These are phyloP conservation scores for Folsomia candida DNA, from an alignment of 2,888 invertebrate genomes.

Conservation along the genomic window DNA sequence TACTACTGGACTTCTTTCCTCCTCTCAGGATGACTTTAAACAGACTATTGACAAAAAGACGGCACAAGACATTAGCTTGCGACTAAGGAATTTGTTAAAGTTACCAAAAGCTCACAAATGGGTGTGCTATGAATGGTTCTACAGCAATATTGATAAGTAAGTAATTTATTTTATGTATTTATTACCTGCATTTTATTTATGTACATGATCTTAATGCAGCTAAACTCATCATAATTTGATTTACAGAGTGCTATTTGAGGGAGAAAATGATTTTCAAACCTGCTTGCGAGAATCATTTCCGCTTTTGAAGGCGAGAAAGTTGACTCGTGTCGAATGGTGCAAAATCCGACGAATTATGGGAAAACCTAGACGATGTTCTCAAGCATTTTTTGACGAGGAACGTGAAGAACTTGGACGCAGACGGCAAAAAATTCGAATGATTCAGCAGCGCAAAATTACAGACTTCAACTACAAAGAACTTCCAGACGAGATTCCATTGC, in stretches of 20 bases:
- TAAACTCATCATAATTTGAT: slow-evolving; percentile 42
- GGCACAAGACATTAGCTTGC: slow-evolving; percentile 84
- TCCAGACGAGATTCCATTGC: slow-evolving; percentile 90
- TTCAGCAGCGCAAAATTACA: slow-evolving; percentile 82
- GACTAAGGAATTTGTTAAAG: slow-evolving; percentile 87
- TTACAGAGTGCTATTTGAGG: slow-evolving; percentile 79
- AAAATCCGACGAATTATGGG: slow-evolving; percentile 94
- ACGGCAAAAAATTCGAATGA: slow-evolving; percentile 79
- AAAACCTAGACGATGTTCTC: slow-evolving; percentile 88
- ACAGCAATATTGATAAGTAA: slow-evolving; percentile 90
- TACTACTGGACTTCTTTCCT: background rate
- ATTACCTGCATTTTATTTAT: background rate
- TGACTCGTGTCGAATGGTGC: slow-evolving; percentile 91
- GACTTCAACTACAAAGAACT: slow-evolving; percentile 78
- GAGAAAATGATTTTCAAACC: slow-evolving; percentile 93
- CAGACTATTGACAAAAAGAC: slow-evolving; percentile 73
- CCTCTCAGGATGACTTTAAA: slow-evolving; percentile 47
- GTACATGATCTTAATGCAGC: background rate
- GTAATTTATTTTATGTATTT: slow-evolving; percentile 39
- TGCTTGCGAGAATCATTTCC: slow-evolving; percentile 93
- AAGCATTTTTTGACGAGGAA: slow-evolving; percentile 93
- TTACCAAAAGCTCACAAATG: slow-evolving; percentile 98
- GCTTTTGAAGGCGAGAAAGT: slow-evolving; percentile 75
- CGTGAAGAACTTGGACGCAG: slow-evolving; percentile 83
- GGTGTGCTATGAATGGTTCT: slow-evolving; percentile 99